Conservation (phyloP, 1,140 invertebrate species). For the Limonius californicus region DNA sequence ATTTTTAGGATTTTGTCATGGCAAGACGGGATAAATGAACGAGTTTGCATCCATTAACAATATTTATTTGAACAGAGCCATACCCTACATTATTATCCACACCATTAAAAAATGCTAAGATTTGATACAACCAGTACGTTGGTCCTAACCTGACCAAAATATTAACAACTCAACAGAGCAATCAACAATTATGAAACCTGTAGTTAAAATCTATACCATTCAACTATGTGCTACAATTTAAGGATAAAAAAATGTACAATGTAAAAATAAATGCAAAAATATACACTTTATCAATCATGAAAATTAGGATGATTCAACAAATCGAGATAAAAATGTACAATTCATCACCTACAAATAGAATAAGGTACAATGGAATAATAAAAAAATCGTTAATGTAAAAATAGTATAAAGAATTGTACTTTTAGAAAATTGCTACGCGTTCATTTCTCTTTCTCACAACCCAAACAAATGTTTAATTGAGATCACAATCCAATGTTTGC, state of each 20-base stretch:
- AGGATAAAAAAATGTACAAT: background rate
- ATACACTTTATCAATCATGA: background rate
- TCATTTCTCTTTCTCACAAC: too few species aligned
- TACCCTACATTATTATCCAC: conserved; percentile 12
- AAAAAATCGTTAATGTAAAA: too few species aligned
- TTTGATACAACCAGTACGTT: background rate
- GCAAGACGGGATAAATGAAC: too few species aligned
- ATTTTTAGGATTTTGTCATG: too few species aligned
- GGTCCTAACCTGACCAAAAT: background rate
- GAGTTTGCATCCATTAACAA: background rate
- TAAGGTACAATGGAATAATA: too few species aligned
- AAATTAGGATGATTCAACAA: background rate
- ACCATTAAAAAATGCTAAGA: background rate
- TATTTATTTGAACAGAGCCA: conserved; percentile 16
- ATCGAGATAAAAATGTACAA: background rate
- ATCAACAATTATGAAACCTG: background rate
- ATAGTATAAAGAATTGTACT: too few species aligned
- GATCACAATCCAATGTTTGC: too few species aligned
- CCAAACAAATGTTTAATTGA: too few species aligned
- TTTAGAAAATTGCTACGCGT: too few species aligned
- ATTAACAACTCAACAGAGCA: background rate
- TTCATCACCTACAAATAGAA: background rate
- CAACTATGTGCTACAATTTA: background rate
- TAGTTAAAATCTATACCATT: background rate
- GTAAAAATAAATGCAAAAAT: conserved; percentile 1